phyloP scores from a whole-genome alignment of 2,113 vertebrate genomes.

The mouse (Mus musculus) region DNA sequence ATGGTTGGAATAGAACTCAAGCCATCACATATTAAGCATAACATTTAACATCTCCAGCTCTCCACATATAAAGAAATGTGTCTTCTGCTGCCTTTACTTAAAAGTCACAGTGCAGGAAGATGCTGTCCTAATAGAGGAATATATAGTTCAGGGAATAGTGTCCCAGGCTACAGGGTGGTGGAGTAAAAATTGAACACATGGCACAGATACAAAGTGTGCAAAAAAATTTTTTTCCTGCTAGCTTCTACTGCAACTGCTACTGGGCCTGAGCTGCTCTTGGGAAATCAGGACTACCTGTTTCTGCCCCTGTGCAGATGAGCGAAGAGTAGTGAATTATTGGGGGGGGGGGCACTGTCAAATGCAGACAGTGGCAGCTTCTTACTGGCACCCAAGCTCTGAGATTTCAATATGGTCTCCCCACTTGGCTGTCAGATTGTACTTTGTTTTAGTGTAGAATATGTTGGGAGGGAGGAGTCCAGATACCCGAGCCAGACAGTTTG shows the following conservation, averaged over 20 bases:
- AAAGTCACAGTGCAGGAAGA: not conserved
- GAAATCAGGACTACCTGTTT: not conserved
- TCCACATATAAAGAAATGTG: not conserved
- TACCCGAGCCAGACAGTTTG: not conserved
- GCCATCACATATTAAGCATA: not conserved
- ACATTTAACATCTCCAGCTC: not conserved
- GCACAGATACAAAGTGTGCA: not conserved
- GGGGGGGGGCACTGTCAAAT: not conserved
- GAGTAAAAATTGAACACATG: not conserved
- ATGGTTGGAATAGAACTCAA: not conserved
- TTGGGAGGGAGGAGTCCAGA: not conserved
- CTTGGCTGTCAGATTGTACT: not conserved
- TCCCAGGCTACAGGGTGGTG: not conserved
- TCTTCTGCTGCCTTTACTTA: not conserved
- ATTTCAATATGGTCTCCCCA: not conserved
- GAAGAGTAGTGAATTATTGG: not conserved
- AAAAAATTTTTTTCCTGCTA: not conserved
- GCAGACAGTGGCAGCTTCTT: not conserved
- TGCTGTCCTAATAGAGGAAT: not conserved
- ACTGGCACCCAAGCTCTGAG: not conserved
- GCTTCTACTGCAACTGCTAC: not conserved
- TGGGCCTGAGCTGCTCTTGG: not conserved
- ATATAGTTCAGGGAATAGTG: not conserved
- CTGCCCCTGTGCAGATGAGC: not conserved
- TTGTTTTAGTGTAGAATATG: not conserved